Percentiles rank a stretch among this genome's conserved stretches.
phyloP scores from a whole-genome alignment of 2,113 vertebrate species.

The Rhegmatorhina hoffmannsi region DNA sequence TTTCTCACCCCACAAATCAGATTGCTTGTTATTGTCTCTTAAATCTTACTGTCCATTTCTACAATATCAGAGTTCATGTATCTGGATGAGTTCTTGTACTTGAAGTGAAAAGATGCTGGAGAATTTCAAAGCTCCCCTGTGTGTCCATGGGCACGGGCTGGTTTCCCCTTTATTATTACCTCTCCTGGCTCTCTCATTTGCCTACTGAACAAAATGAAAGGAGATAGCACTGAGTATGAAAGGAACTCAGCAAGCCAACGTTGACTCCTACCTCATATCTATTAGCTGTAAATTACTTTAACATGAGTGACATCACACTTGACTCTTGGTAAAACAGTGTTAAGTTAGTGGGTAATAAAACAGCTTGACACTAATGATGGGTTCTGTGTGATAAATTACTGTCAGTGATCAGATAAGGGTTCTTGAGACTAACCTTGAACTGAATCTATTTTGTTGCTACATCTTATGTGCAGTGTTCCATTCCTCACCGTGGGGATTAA shows the following conservation, averaged over 20 bases:
- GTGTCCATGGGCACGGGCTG: neutral
- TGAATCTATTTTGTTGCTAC: slow-evolving; percentile 54
- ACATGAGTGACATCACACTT: slow-evolving; percentile 72
- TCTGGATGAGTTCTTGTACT: neutral
- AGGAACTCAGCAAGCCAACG: slow-evolving; percentile 36
- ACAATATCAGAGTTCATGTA: neutral
- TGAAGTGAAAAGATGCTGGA: neutral
- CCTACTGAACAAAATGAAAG: slow-evolving; percentile 27
- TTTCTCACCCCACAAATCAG: neutral
- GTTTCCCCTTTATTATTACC: neutral
- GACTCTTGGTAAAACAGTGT: slow-evolving; percentile 72
- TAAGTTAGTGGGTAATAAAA: slow-evolving; percentile 72
- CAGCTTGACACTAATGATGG: slow-evolving; percentile 75
- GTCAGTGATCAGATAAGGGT: slow-evolving; percentile 68
- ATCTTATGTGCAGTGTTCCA: slow-evolving; percentile 31
- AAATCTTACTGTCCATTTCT: neutral
- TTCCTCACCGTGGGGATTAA: slow-evolving; percentile 14
- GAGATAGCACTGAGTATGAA: neutral
- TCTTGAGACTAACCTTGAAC: slow-evolving; percentile 73
- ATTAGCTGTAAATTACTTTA: slow-evolving; percentile 69
- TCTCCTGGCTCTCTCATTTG: neutral
- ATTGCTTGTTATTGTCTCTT: neutral
- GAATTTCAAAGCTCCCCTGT: neutral
- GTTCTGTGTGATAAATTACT: slow-evolving; percentile 71
- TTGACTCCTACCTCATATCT: slow-evolving; percentile 51